These are phyloP conservation scores for Laterallus jamaicensis DNA, from an alignment of 2,113 vertebrate species.

Conservation along the genomic window DNA sequence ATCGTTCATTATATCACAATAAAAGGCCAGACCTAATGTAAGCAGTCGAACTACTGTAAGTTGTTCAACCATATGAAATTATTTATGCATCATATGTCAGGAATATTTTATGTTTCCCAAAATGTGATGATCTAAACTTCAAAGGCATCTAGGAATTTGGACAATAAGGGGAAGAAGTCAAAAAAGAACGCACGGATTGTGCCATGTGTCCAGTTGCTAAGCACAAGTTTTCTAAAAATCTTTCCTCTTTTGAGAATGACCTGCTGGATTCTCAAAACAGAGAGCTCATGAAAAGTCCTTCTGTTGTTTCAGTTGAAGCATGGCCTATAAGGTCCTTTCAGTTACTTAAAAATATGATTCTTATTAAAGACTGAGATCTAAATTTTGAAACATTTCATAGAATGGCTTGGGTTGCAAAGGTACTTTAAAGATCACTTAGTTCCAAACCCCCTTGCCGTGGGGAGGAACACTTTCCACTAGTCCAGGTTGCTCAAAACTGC, in stretches of 20 bases:
- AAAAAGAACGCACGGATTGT: neutral
- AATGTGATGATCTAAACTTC: neutral
- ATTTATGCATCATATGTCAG: neutral
- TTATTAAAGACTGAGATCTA: neutral
- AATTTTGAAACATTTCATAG: neutral
- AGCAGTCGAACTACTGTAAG: neutral
- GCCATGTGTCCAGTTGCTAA: neutral
- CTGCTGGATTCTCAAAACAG: neutral
- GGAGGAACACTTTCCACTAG: neutral
- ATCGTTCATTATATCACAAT: neutral
- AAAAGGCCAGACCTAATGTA: neutral
- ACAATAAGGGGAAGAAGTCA: neutral
- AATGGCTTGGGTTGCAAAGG: neutral
- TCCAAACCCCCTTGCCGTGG: neutral
- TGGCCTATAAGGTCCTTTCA: neutral
- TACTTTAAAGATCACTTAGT: neutral
- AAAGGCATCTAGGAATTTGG: neutral
- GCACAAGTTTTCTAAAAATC: neutral
- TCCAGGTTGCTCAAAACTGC: neutral
- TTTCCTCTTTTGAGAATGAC: neutral
- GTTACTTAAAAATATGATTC: neutral
- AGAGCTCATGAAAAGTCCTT: neutral
- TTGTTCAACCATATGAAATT: neutral
- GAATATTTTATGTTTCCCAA: neutral
- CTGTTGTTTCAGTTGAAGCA: neutral